These are phyloP conservation scores for Varecia variegata DNA, from an alignment of 2,797 vertebrate species.

Conservation along the genomic window DNA sequence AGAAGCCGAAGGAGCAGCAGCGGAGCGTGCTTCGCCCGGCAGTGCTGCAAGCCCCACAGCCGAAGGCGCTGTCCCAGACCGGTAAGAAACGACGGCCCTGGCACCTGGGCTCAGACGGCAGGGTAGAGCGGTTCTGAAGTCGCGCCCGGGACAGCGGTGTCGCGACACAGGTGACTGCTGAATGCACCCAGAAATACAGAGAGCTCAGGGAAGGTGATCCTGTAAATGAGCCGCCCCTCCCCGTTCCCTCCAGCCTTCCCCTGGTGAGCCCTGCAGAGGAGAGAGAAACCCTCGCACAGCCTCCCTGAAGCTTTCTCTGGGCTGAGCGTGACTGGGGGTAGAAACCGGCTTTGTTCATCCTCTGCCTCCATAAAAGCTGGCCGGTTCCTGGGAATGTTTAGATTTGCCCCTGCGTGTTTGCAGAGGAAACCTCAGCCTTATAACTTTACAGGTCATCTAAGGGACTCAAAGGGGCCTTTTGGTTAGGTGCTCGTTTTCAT, in stretches of 20 bases:
- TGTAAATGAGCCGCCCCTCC: neutral
- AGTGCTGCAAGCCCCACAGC: constrained; percentile 94
- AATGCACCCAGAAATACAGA: neutral
- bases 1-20: constrained; percentile 98
- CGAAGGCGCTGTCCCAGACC: constrained; percentile 91
- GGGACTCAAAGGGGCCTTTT: neutral
- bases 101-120: neutral
- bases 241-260: neutral
- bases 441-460: too few species aligned
- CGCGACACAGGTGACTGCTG: neutral
- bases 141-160: neutral
- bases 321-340: neutral
- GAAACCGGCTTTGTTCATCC: neutral
- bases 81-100: constrained; percentile 84
- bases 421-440: neutral
- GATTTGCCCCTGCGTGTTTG: neutral
- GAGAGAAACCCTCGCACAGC: too few species aligned
- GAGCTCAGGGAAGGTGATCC: neutral
- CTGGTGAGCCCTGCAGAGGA: neutral
- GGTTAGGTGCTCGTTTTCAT: neutral
- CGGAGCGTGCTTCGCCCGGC: constrained; percentile 97
- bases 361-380: neutral
- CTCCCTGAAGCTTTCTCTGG: neutral
- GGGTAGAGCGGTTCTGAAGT: neutral
- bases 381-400: neutral